These are phyloP conservation scores for Martes flavigula DNA, from an alignment of 2,797 vertebrate genomes.

Conservation along the genomic window DNA sequence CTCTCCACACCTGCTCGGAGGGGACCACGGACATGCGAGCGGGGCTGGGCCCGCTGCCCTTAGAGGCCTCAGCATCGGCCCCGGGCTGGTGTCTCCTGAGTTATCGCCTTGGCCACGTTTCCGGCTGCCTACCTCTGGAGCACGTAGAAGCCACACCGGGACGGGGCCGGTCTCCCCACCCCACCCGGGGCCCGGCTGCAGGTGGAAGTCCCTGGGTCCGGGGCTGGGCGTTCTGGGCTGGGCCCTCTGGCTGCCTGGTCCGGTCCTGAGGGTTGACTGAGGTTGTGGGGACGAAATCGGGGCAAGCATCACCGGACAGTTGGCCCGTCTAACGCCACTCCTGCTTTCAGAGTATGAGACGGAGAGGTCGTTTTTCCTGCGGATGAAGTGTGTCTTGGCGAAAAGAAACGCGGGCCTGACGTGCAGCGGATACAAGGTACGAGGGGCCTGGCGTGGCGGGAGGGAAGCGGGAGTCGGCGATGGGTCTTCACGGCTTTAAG, in stretches of 20 bases:
- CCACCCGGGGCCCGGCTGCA: accelerated
- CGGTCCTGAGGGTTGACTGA: background rate
- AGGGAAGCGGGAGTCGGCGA: accelerated
- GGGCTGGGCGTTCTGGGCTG: background rate
- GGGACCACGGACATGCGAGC: accelerated
- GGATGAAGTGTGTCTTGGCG: constrained; percentile 97
- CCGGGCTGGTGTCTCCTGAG: background rate
- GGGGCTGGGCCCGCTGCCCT: background rate
- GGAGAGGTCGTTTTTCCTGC: constrained; percentile 95
- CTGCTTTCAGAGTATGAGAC: constrained; percentile 92
- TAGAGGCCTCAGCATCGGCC: background rate
- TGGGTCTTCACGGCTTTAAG: background rate
- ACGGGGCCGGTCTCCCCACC: accelerated
- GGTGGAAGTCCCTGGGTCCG: background rate
- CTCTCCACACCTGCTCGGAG: background rate
- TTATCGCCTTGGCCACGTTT: accelerated
- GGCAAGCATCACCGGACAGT: accelerated
- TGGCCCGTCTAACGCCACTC: background rate
- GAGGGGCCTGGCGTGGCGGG: accelerated
- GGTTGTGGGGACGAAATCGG: background rate
- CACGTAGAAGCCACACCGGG: accelerated
- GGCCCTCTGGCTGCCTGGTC: background rate
- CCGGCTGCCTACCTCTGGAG: background rate
- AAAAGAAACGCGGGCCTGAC: constrained; percentile 96
- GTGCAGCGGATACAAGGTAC: constrained; percentile 95